Evolutionary conservation across 2,888 invertebrate species (phyloP).

Genomic region (Orchesellides sinensis): DNA sequence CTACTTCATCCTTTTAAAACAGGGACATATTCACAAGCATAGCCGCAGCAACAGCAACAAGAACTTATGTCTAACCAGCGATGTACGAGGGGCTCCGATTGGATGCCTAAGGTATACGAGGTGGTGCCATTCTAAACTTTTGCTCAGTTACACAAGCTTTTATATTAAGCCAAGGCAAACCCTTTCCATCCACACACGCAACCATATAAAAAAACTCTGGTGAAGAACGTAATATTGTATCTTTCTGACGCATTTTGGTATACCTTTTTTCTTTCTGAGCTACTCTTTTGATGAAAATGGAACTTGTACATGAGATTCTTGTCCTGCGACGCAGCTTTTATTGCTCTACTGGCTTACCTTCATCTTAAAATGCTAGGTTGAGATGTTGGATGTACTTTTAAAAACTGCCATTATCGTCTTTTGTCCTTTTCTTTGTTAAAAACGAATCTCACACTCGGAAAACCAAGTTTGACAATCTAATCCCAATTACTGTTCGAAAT

Average conservation of each 20-base stretch:
- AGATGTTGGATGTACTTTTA: too few relatives aligned
- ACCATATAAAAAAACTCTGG: background rate
- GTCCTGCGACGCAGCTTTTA: too few relatives aligned
- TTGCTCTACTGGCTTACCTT: too few relatives aligned
- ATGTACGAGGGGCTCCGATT: slow-evolving; percentile 9
- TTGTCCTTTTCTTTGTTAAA: too few relatives aligned
- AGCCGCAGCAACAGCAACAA: background rate
- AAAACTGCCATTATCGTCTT: too few relatives aligned
- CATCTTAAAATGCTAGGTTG: too few relatives aligned
- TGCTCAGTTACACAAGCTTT: slow-evolving; percentile 6
- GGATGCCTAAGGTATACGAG: slow-evolving; percentile 19
- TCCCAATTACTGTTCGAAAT: too few relatives aligned
- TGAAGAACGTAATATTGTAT: background rate
- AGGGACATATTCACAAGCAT: slow-evolving; percentile 12
- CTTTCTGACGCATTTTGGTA: slow-evolving; percentile 5
- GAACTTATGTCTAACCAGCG: background rate
- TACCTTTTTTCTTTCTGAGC: background rate
- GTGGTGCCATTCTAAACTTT: slow-evolving; percentile 21
- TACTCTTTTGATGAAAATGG: background rate
- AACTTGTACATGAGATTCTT: too few relatives aligned
- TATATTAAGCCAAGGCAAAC: background rate
- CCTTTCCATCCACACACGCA: background rate
- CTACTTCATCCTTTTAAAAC: slow-evolving; percentile 33
- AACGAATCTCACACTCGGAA: too few relatives aligned
- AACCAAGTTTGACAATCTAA: too few relatives aligned